These are phyloP conservation scores for Oryzias celebensis DNA, from an alignment of 2,113 vertebrate species.

Conservation along the genomic window DNA sequence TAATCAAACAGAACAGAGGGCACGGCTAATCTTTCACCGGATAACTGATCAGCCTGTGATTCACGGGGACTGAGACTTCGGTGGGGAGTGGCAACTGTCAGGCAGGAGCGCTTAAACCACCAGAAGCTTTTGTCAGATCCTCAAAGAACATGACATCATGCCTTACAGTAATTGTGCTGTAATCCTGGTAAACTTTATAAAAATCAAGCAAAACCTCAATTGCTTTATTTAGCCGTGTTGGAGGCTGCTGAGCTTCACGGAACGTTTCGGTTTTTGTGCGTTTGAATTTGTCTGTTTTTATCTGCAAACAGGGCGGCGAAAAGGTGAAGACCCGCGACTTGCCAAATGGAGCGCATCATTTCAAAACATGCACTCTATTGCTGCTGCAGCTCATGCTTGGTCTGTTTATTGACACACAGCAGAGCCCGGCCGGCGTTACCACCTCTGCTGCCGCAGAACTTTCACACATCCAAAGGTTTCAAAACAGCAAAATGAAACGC, in stretches of 20 bases:
- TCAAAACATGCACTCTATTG: conserved; percentile 12
- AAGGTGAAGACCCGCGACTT: conserved; percentile 23
- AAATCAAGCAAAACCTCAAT: too few species aligned
- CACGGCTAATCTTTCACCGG: neutral
- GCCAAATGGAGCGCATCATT: conserved; percentile 43
- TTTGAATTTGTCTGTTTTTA: conserved; percentile 26
- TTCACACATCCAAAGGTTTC: neutral
- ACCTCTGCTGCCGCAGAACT: conserved; percentile 1
- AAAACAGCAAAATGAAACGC: neutral
- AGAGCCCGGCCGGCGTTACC: conserved; percentile 5
- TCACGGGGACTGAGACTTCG: conserved; percentile 15
- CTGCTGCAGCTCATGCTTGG: conserved; percentile 24
- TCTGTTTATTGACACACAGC: conserved; percentile 36
- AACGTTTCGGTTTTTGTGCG: conserved; percentile 7
- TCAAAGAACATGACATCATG: neutral
- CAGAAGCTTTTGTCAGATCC: neutral
- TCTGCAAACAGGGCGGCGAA: conserved; percentile 28
- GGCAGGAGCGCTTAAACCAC: conserved; percentile 5
- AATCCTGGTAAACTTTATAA: too few species aligned
- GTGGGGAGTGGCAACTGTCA: conserved; percentile 32
- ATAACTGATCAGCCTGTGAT: conserved; percentile 31
- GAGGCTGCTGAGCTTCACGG: neutral
- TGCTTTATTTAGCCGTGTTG: too few species aligned
- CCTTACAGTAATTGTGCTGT: neutral
- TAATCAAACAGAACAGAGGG: conserved; percentile 17